Evolutionary conservation across 23 tunicate genomes (phyloP), one percentile per base, ranked within the genome.

Genomic region (Botrylloides violaceus): DNA sequence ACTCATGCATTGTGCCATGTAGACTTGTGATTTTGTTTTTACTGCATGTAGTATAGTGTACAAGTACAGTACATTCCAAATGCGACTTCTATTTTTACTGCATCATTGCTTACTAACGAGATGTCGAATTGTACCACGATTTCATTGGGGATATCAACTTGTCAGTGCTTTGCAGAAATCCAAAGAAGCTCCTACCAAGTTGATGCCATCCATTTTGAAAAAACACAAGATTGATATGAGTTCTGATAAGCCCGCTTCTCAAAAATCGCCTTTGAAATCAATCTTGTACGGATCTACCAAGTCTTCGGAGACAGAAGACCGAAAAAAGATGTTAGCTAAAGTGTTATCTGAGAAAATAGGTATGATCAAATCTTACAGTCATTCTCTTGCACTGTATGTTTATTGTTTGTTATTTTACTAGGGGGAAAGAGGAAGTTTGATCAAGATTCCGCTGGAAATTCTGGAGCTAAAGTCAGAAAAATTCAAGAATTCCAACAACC

Each of bases 301-400:
- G 28, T 56, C 74, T 4, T 9, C 58, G 19, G 74, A 37, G 21
- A 43, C 7, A 68, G 56, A 39, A 20, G 74, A 68, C 57, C 43
- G 58, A 43, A 68, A 68, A 30, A 68, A 68, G 37, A 39, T 68
- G 58, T 26, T 68, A 22, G 74, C 3, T 1, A 68, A 68, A 22
- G 74, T 56, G 4, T 22, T 68, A 22, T 68, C 74, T 32, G 74
- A 68, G 37, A 68, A 68, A 36, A 68, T 68, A 68, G 74, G 74
- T 68, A 6, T 6, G 56, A 19, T 68, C 12, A 9, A 43, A 43
- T 43, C 15, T 9, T 7, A 15, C 53, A 43, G 12, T 15, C 15
- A 43, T 43, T 7, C 53, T 43, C 15, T 43, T 43, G 53, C 15
- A 43, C 53, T 15, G 53, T n/a, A 43, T 43, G 53, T 15, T 9